A percentile compares a stretch with the other conserved stretches of the same genome.
Evolutionary conservation across 1,140 invertebrate species (phyloP).

Genomic region (Brachionus rubens): DNA sequence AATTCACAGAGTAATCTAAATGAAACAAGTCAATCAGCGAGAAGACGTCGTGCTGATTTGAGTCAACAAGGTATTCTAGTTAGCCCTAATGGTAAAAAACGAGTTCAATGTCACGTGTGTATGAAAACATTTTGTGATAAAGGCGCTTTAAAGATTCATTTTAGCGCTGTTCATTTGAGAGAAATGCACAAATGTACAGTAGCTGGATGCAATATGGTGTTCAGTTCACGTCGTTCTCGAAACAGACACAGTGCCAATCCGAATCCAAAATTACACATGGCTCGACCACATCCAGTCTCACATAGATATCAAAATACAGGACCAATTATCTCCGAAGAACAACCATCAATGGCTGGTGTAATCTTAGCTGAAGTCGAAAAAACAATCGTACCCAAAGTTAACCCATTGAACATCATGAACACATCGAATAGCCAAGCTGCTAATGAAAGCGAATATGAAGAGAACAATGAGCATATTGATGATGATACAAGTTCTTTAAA

Average conservation of each 20-base stretch:
- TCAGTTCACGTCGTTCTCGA: slow-evolving; percentile 87
- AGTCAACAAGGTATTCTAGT: slow-evolving; percentile 43
- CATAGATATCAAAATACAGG: slow-evolving; percentile 45
- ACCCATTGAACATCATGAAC: not conserved
- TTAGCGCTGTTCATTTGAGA: slow-evolving; percentile 92
- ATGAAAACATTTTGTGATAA: slow-evolving; percentile 99
- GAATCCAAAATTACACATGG: slow-evolving; percentile 94
- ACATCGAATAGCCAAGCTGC: not conserved
- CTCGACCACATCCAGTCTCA: slow-evolving; percentile 54
- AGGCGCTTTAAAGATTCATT: slow-evolving; percentile 97
- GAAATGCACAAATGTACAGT: slow-evolving; percentile 99
- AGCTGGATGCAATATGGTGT: slow-evolving; percentile 98
- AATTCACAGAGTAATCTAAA: slow-evolving; percentile 1
- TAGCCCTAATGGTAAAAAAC: slow-evolving; percentile 65
- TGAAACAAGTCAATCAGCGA: not conserved
- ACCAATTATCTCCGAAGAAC: slow-evolving; percentile 25
- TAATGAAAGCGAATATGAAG: not conserved
- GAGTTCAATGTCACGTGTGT: slow-evolving; percentile 96
- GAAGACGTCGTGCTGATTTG: slow-evolving; percentile 9
- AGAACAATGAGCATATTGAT: not conserved
- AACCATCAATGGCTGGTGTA: slow-evolving; percentile 44
- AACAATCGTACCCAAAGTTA: not conserved
- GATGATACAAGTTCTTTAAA: slow-evolving; percentile 14
- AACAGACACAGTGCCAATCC: slow-evolving; percentile 96
- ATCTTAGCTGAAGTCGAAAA: slow-evolving; percentile 45